Percentiles rank a stretch among this genome's conserved stretches.
These are phyloP conservation scores for Elysia chlorotica DNA, from an alignment of 1,140 invertebrate genomes.

Conservation along the genomic window DNA sequence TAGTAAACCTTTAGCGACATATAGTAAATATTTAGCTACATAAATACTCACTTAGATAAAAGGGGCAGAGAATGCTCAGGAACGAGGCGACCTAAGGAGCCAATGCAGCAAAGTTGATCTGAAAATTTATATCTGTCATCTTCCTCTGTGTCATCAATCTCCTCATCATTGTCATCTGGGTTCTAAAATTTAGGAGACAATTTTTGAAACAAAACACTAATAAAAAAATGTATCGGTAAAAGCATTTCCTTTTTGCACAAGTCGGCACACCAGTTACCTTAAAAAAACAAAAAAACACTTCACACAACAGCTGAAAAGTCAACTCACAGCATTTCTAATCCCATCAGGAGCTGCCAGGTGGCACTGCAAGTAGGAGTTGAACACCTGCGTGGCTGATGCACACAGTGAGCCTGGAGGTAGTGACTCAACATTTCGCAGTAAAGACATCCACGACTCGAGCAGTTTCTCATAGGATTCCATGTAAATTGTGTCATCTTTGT, in stretches of 20 bases:
- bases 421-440: constrained; percentile 63
- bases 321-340: constrained; percentile 66
- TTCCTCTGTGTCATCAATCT: constrained; percentile 74
- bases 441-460: constrained; percentile 76
- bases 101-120: constrained; percentile 74
- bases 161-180: constrained; percentile 62
- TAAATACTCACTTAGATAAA: constrained; percentile 40
- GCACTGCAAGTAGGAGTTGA: constrained; percentile 82
- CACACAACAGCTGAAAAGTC: too few species aligned
- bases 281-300: not conserved
- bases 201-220: too few species aligned
- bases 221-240: too few species aligned
- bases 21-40: too few species aligned
- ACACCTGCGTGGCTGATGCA: constrained; percentile 67
- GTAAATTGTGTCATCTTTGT: constrained; percentile 72
- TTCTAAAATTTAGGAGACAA: too few species aligned
- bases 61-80: constrained; percentile 51
- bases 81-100: constrained; percentile 64
- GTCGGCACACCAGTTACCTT: not conserved
- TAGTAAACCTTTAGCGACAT: too few species aligned
- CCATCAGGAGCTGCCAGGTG: constrained; percentile 84
- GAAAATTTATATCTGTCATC: constrained; percentile 73
- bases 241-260: too few species aligned
- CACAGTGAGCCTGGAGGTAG: constrained; percentile 66
- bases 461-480: constrained; percentile 82